Conservation (phyloP, 2,888 invertebrate genomes). For the Synanthedon vespiformis region DNA sequence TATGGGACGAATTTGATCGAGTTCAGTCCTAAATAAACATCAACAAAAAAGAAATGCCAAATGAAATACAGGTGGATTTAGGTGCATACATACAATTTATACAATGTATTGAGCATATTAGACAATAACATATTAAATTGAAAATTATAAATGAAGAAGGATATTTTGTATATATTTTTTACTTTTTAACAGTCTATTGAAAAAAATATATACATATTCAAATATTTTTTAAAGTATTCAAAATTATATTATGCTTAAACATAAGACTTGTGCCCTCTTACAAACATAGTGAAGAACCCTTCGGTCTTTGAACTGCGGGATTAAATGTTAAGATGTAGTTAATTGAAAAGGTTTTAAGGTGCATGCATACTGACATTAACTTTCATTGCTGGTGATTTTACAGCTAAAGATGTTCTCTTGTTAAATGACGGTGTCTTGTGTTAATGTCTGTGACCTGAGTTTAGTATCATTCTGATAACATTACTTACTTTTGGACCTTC, state of each 20-base stretch:
- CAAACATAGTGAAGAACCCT: not conserved
- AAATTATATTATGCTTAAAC: no score
- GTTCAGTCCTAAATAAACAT: slow-evolving; percentile 44
- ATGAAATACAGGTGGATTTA: no score
- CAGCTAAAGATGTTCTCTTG: slow-evolving; percentile 12
- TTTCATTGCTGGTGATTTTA: slow-evolving; percentile 39
- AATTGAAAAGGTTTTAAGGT: slow-evolving; percentile 39
- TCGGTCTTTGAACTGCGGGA: not conserved
- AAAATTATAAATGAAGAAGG: no score
- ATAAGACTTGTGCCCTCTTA: no score
- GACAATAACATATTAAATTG: no score
- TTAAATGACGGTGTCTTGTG: slow-evolving; percentile 16
- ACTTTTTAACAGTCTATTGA: no score
- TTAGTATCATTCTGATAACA: not conserved
- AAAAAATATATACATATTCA: no score
- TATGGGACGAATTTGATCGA: slow-evolving; percentile 21
- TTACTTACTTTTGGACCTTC: no score
- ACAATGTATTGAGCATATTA: no score
- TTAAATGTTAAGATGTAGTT: slow-evolving; percentile 29
- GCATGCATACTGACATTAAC: slow-evolving; percentile 38
- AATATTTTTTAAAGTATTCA: no score
- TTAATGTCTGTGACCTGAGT: slow-evolving; percentile 25
- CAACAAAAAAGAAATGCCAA: slow-evolving; percentile 14
- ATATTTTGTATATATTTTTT: no score
- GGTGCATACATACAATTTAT: no score